Conservation (phyloP, 2,888 invertebrate genomes). For the Chrysotoxum bicinctum region DNA sequence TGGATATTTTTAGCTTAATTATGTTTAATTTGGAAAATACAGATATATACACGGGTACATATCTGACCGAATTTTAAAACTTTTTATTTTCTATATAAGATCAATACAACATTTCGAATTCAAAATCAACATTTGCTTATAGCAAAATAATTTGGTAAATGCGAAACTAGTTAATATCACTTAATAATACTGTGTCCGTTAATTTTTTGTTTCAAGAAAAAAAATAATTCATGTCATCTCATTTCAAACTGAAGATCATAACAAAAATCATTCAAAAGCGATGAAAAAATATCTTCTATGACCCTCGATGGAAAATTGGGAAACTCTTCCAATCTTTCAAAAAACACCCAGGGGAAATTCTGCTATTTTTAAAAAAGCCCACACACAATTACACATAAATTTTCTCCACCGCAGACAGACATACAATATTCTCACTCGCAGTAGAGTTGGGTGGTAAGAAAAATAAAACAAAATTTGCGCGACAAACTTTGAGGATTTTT, state of each 20-base stretch:
- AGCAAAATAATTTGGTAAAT: conserved; percentile 12
- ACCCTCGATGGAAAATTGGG: conserved; percentile 73
- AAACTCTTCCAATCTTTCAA: conserved; percentile 61
- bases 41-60: background rate
- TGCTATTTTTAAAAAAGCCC: conserved; percentile 70
- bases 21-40: background rate
- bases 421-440: conserved; percentile 25
- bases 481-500: conserved; percentile 53
- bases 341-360: conserved; percentile 57
- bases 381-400: conserved; percentile 52
- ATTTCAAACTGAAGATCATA: conserved; percentile 57
- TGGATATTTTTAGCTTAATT: conserved; percentile 51
- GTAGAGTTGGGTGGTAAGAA: background rate
- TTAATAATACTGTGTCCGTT: background rate
- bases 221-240: conserved; percentile 39
- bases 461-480: conserved; percentile 43
- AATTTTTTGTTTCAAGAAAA: background rate
- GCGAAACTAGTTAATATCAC: conserved; percentile 8
- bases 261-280: conserved; percentile 54
- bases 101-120: conserved; percentile 34
- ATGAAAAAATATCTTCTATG: conserved; percentile 58
- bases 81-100: conserved; percentile 24
- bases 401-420: conserved; percentile 43
- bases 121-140: conserved; percentile 21
- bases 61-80: conserved; percentile 38